Conservation (phyloP, 2,797 vertebrate genomes). For the Mormyrus proboscirostris region DNA sequence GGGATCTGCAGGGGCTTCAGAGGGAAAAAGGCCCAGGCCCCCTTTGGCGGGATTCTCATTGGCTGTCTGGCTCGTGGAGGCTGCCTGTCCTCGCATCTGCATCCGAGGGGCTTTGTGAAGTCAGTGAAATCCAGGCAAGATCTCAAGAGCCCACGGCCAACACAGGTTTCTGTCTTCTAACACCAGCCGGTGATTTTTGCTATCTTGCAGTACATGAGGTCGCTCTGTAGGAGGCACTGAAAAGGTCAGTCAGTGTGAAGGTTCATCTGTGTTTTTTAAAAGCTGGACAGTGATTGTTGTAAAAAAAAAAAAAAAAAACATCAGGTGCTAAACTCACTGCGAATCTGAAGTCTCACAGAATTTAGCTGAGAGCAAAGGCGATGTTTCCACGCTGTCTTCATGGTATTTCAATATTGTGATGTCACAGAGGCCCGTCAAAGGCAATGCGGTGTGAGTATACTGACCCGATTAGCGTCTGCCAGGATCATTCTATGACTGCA, state of each 20-base stretch:
- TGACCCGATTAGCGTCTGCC: background rate
- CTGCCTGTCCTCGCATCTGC: background rate
- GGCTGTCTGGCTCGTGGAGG: background rate
- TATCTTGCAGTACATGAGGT: background rate
- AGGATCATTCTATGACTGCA: background rate
- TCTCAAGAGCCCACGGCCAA: background rate
- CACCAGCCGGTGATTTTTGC: background rate
- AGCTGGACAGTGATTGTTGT: background rate
- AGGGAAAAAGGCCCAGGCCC: background rate
- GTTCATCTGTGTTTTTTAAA: background rate
- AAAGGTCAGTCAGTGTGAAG: background rate
- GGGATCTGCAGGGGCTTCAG: background rate
- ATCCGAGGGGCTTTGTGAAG: background rate
- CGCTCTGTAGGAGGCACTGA: background rate
- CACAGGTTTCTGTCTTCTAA: background rate
- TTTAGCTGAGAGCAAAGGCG: background rate
- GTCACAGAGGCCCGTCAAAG: background rate
- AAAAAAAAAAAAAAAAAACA: background rate
- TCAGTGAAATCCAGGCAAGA: background rate
- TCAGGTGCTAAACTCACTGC: background rate
- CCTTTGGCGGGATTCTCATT: background rate
- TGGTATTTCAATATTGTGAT: background rate
- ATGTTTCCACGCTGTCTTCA: background rate
- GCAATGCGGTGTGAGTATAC: background rate
- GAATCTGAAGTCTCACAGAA: background rate